Conservation (phyloP, 2,888 invertebrate genomes). For the Eulithis testata region DNA sequence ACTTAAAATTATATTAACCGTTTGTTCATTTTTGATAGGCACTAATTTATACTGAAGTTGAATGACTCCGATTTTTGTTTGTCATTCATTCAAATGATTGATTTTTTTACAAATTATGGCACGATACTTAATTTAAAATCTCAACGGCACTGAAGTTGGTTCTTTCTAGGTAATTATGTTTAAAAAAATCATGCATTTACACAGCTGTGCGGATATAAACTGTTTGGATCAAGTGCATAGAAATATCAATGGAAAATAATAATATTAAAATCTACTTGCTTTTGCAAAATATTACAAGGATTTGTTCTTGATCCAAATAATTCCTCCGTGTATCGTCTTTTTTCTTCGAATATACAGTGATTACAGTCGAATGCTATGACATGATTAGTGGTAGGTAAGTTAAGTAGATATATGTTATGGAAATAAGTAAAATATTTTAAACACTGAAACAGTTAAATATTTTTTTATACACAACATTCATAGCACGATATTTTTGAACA, state of each 20-base stretch:
- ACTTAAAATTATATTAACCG: conserved; percentile 41
- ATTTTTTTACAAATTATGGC: conserved; percentile 59
- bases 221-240: conserved; percentile 38
- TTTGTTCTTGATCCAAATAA: conserved; percentile 35
- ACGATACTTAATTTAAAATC: conserved; percentile 60
- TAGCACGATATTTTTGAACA: conserved; percentile 74
- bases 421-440: conserved; percentile 47
- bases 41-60: conserved; percentile 40
- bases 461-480: conserved; percentile 68
- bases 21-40: conserved; percentile 49
- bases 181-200: conserved; percentile 45
- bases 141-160: conserved; percentile 47
- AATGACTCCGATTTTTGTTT: conserved; percentile 23
- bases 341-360: conserved; percentile 21
- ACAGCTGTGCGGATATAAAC: conserved; percentile 34
- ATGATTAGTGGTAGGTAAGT: conserved; percentile 33
- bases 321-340: conserved; percentile 18
- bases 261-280: conserved; percentile 29
- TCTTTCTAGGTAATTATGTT: not conserved
- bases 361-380: conserved; percentile 26
- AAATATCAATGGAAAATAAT: conserved; percentile 41
- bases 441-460: conserved; percentile 59
- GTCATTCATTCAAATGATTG: conserved; percentile 26
- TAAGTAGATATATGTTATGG: conserved; percentile 38
- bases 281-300: conserved; percentile 6